These are phyloP conservation scores for Myathropa florea DNA, from an alignment of 2,888 invertebrate species.

Conservation along the genomic window DNA sequence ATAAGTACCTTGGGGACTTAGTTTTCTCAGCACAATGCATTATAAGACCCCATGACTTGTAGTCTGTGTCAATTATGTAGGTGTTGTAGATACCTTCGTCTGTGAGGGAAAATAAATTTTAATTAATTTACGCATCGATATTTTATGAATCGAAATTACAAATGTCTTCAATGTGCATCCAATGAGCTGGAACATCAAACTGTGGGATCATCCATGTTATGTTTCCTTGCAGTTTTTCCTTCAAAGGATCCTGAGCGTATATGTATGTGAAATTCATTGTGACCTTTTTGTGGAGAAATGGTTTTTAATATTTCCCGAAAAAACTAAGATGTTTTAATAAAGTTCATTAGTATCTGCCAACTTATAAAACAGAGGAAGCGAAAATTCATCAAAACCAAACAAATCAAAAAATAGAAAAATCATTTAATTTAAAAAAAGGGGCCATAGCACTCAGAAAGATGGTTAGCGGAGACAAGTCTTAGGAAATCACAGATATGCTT, in stretches of 20 bases:
- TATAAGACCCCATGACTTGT: constrained; percentile 90
- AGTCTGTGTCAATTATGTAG: constrained; percentile 92
- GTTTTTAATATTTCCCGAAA: background rate
- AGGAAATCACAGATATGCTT: too few species aligned
- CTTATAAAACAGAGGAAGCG: background rate
- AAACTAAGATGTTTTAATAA: too few species aligned
- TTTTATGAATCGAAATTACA: constrained; percentile 83
- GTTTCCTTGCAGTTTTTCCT: constrained; percentile 90
- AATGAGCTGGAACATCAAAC: constrained; percentile 88
- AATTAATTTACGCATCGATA: background rate
- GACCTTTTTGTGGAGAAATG: constrained; percentile 81
- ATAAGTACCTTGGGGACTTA: constrained; percentile 89
- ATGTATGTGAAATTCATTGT: constrained; percentile 95
- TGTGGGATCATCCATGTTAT: constrained; percentile 93
- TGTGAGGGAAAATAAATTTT: constrained; percentile 75
- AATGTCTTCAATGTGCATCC: constrained; percentile 92
- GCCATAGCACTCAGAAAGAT: too few species aligned
- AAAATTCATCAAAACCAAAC: too few species aligned
- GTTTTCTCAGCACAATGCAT: constrained; percentile 93
- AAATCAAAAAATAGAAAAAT: too few species aligned
- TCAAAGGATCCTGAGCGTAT: constrained; percentile 91
- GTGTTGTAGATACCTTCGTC: constrained; percentile 95
- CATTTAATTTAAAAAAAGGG: too few species aligned
- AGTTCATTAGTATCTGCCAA: too few species aligned
- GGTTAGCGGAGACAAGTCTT: too few species aligned